A percentile compares a stretch with the other conserved stretches of the same genome.
These are phyloP conservation scores for Pandion haliaetus DNA, from an alignment of 2,113 vertebrate genomes.

Conservation along the genomic window DNA sequence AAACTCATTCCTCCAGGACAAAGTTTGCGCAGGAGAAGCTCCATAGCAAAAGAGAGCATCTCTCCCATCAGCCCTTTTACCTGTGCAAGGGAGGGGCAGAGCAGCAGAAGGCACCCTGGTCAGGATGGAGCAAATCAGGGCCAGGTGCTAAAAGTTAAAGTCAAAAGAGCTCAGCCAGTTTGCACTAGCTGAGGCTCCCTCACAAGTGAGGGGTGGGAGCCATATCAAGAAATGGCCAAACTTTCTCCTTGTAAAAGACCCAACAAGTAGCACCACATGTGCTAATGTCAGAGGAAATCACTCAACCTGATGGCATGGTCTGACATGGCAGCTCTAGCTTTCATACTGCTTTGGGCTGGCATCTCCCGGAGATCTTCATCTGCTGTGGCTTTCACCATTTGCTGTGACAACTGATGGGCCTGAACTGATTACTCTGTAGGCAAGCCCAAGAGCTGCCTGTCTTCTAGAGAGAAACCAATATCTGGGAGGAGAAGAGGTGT, in stretches of 20 bases:
- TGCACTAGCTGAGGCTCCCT: neutral
- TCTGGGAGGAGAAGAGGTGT: neutral
- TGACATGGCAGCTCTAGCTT: neutral
- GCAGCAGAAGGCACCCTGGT: neutral
- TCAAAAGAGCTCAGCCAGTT: neutral
- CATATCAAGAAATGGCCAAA: neutral
- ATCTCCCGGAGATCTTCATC: neutral
- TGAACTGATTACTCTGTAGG: neutral
- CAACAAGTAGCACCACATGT: neutral
- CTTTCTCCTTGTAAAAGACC: neutral
- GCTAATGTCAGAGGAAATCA: neutral
- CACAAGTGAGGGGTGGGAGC: neutral
- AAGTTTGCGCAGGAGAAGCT: fast-evolving
- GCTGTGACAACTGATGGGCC: neutral
- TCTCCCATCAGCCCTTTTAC: neutral
- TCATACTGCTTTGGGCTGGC: neutral
- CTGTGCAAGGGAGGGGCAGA: neutral
- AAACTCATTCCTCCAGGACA: neutral
- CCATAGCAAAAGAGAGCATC: fast-evolving
- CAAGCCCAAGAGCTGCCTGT: neutral
- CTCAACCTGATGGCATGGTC: neutral
- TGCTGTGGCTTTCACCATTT: neutral
- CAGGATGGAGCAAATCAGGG: neutral
- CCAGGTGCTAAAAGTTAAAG: neutral
- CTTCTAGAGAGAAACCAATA: neutral